Evolutionary conservation across 2,888 invertebrate species (phyloP).

Genomic region (Lasioglossum morio): DNA sequence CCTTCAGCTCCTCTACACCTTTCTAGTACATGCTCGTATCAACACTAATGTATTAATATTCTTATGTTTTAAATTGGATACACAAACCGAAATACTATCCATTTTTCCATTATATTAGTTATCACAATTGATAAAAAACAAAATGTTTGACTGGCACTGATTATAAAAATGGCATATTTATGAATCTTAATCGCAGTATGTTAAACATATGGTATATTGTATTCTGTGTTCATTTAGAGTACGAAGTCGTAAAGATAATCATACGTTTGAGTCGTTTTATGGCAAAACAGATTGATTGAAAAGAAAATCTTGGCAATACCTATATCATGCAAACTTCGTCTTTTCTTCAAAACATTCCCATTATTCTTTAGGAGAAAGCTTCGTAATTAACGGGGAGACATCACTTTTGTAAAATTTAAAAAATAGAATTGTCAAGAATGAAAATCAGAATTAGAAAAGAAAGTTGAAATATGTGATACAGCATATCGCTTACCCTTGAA

Average conservation of each 20-base stretch:
- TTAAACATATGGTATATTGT: background rate
- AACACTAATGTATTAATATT: too few species aligned
- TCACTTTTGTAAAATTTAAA: background rate
- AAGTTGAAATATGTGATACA: background rate
- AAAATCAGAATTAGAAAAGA: background rate
- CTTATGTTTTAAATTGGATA: too few species aligned
- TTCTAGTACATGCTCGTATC: too few species aligned
- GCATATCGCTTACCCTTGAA: background rate
- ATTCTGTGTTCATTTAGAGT: background rate
- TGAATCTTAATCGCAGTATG: background rate
- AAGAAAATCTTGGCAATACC: background rate
- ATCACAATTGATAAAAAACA: background rate
- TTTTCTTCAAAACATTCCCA: slow-evolving; percentile 23
- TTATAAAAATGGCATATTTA: background rate
- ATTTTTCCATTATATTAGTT: background rate
- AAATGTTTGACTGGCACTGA: background rate
- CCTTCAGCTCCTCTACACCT: too few species aligned
- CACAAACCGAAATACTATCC: background rate
- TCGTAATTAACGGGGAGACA: background rate
- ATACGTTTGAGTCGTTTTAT: background rate
- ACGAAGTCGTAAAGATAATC: background rate
- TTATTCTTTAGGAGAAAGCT: slow-evolving; percentile 37
- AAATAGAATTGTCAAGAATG: background rate
- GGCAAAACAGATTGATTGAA: background rate
- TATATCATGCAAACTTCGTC: background rate